Evolutionary conservation across 2,888 invertebrate genomes (phyloP).

Genomic region (Allacma fusca): DNA sequence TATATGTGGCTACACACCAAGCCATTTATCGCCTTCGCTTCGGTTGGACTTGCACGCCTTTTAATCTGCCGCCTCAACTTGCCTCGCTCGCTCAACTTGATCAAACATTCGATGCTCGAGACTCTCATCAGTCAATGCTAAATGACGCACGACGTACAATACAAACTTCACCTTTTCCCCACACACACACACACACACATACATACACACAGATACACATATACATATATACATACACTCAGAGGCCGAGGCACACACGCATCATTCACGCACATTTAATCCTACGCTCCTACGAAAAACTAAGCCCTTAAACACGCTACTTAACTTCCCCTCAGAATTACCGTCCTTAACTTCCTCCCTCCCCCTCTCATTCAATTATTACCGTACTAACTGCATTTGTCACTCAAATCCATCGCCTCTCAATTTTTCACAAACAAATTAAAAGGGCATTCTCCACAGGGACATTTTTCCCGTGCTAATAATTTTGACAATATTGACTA

Average conservation of each 20-base stretch:
- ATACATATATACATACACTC: no score
- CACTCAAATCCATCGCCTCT: neutral
- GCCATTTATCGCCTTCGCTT: constrained; percentile 46
- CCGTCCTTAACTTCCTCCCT: neutral
- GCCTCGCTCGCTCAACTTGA: constrained; percentile 19
- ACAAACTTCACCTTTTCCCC: constrained; percentile 2
- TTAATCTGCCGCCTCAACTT: constrained; percentile 35
- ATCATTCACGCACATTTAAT: constrained; percentile 24
- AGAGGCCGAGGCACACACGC: no score
- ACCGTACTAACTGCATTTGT: neutral
- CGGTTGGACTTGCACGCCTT: constrained; percentile 32
- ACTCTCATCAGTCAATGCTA: constrained; percentile 41
- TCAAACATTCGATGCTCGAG: constrained; percentile 38
- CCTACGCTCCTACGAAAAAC: neutral
- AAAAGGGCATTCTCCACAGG: no score
- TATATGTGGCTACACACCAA: neutral
- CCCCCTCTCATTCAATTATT: constrained; percentile 12
- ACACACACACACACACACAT: constrained; percentile 17
- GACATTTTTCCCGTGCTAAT: no score
- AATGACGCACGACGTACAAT: constrained; percentile 31
- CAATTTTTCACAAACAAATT: neutral
- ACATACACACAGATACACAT: constrained; percentile 1
- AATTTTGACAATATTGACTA: no score
- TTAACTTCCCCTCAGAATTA: neutral
- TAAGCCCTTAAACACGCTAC: constrained; percentile 16